Conservation (phyloP, 2,797 vertebrate genomes). For the Babyrousa celebensis region DNA sequence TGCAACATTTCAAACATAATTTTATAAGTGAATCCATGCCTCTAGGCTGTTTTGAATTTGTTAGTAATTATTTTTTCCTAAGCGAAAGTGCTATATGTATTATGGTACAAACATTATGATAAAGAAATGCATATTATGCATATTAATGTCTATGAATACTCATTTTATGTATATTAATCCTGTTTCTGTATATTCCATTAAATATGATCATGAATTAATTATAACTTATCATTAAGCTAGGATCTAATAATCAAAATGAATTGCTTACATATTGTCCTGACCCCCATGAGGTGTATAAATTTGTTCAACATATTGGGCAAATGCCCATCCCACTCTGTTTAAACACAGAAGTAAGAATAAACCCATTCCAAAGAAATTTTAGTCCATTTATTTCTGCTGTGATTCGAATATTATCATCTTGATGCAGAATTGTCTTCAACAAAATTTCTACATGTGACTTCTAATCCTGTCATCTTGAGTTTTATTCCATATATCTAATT, state of each 20-base stretch:
- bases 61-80: constrained; percentile 60
- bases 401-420: not conserved
- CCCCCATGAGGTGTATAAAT: not conserved
- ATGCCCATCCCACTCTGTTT: not conserved
- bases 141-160: not conserved
- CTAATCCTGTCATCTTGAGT: not conserved
- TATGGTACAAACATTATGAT: constrained; percentile 31
- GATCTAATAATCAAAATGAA: constrained; percentile 34
- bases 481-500: not conserved
- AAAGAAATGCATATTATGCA: not conserved
- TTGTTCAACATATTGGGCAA: not conserved
- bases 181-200: not conserved
- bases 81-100: not conserved
- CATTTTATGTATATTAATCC: not conserved
- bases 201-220: constrained; percentile 43
- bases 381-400: not conserved
- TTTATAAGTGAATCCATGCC: constrained; percentile 45
- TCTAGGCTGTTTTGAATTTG: constrained; percentile 48
- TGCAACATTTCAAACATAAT: constrained; percentile 32
- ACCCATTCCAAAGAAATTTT: not conserved
- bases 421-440: not conserved
- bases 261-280: not conserved
- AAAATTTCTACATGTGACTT: constrained; percentile 4
- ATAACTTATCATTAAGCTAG: not conserved
- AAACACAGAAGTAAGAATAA: not conserved